Percentiles rank a stretch among this genome's conserved stretches.
Evolutionary conservation across 2,888 invertebrate genomes (phyloP).

Genomic region (Iselma pallidipennis): DNA sequence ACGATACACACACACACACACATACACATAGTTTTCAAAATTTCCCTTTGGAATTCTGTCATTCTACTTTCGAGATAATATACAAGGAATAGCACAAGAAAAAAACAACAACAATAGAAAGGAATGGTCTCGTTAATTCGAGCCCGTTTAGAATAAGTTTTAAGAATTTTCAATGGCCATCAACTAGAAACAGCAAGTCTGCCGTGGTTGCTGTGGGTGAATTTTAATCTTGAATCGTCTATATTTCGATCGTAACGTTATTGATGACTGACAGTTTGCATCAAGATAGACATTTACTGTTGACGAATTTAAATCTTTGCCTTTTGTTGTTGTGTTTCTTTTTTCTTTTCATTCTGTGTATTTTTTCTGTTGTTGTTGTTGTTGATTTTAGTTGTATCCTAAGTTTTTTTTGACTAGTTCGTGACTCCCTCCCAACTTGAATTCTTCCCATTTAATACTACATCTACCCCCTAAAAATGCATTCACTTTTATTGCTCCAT

Average conservation of each 20-base stretch:
- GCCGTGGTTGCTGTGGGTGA: slow-evolving; percentile 16
- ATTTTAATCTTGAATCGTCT: slow-evolving; percentile 37
- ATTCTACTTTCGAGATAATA: slow-evolving; percentile 31
- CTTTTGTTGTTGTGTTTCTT: slow-evolving; percentile 29
- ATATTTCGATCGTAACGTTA: slow-evolving; percentile 43
- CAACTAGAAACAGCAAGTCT: slow-evolving; percentile 1
- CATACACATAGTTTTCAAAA: slow-evolving; percentile 1
- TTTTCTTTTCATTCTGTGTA: slow-evolving; percentile 27
- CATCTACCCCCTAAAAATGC: slow-evolving; percentile 1
- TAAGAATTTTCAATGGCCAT: slow-evolving; percentile 27
- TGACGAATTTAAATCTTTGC: slow-evolving; percentile 50
- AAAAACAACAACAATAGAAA: slow-evolving; percentile 37
- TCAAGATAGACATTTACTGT: slow-evolving; percentile 51
- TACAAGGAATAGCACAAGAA: slow-evolving; percentile 33
- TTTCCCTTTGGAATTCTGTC: slow-evolving; percentile 27
- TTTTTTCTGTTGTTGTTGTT: slow-evolving; percentile 7
- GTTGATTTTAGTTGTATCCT: no score
- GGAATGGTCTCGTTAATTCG: slow-evolving; percentile 44
- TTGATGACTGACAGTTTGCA: slow-evolving; percentile 54
- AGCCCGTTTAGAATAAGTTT: slow-evolving; percentile 38
- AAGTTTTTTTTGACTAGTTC: no score
- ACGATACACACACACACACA: slow-evolving; percentile 33
- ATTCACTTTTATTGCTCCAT: slow-evolving; percentile 26
- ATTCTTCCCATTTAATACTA: slow-evolving; percentile 1
- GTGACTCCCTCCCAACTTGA: neutral